Evolutionary conservation across 2,888 invertebrate genomes (phyloP).

Genomic region (Pristionchus exspectatus): DNA sequence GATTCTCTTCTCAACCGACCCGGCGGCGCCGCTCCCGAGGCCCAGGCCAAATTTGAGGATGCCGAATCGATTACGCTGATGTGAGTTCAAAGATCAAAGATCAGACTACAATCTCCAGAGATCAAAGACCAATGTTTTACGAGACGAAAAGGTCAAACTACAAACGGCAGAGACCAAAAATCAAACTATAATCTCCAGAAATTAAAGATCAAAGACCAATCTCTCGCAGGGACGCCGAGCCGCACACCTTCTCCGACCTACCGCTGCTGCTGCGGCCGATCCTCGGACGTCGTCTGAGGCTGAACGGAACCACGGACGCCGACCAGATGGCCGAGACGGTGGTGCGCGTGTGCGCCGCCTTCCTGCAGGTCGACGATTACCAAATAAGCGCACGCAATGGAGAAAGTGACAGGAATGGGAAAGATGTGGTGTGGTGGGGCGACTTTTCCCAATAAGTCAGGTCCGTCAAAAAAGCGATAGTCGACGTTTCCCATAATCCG

Average conservation of each 20-base stretch:
- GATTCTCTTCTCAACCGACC: conserved; percentile 51
- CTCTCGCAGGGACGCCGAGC: conserved; percentile 48
- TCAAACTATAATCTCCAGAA: not conserved
- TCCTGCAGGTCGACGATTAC: conserved; percentile 39
- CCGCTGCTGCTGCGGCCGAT: conserved; percentile 49
- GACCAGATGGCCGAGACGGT: conserved; percentile 53
- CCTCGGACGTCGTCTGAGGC: conserved; percentile 19
- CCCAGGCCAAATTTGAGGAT: conserved; percentile 18
- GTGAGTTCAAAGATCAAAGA: not conserved
- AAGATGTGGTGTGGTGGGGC: not conserved
- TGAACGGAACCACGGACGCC: conserved; percentile 52
- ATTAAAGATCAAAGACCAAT: not conserved
- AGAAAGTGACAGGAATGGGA: not conserved
- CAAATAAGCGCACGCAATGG: not conserved
- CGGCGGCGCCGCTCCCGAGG: not conserved
- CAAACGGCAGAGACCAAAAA: not conserved
- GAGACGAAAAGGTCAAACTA: not conserved
- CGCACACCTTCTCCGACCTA: conserved; percentile 45
- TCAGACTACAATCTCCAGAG: not conserved
- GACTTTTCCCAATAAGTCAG: not conserved
- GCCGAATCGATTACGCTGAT: conserved; percentile 47
- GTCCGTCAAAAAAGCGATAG: not conserved
- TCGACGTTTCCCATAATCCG: conserved; percentile 5
- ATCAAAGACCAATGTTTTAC: not conserved
- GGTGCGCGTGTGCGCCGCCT: conserved; percentile 50